These are phyloP conservation scores for Blastobasis lacticolella DNA, from an alignment of 2,888 invertebrate species.

Conservation along the genomic window DNA sequence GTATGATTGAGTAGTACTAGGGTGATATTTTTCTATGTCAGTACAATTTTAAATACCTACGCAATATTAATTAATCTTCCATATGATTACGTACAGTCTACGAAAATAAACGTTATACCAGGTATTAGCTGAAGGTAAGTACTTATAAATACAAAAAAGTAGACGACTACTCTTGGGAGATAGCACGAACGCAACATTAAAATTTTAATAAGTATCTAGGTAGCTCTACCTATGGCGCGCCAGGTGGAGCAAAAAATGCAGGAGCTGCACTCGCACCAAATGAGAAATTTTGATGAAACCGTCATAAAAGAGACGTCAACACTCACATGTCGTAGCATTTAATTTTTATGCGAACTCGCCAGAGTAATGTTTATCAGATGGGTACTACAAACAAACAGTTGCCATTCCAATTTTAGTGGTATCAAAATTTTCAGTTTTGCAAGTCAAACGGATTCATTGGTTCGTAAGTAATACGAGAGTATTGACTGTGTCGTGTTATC, in stretches of 20 bases:
- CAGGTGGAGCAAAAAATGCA: constrained; percentile 3
- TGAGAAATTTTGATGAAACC: constrained; percentile 8
- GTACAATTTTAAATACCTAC: too few species aligned
- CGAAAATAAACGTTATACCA: too few species aligned
- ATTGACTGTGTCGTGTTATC: constrained; percentile 9
- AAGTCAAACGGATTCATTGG: constrained; percentile 14
- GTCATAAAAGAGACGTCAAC: neutral
- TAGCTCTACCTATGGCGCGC: neutral
- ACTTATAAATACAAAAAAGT: constrained; percentile 7
- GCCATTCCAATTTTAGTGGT: neutral
- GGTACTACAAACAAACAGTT: too few species aligned
- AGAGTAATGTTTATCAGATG: too few species aligned
- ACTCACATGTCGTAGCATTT: too few species aligned
- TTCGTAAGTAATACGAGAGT: constrained; percentile 9
- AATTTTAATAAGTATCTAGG: constrained; percentile 3
- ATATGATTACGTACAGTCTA: too few species aligned
- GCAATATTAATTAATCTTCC: too few species aligned
- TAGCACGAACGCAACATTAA: neutral
- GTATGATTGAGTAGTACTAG: constrained; percentile 44
- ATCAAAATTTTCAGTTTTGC: constrained; percentile 8
- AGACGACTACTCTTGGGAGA: too few species aligned
- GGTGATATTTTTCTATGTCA: too few species aligned
- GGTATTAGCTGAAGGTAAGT: neutral
- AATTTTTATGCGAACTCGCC: too few species aligned
- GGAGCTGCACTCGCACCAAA: constrained; percentile 3